Evolutionary conservation across 1,140 invertebrate genomes (phyloP).

Genomic region (Drosophila paulistorum): DNA sequence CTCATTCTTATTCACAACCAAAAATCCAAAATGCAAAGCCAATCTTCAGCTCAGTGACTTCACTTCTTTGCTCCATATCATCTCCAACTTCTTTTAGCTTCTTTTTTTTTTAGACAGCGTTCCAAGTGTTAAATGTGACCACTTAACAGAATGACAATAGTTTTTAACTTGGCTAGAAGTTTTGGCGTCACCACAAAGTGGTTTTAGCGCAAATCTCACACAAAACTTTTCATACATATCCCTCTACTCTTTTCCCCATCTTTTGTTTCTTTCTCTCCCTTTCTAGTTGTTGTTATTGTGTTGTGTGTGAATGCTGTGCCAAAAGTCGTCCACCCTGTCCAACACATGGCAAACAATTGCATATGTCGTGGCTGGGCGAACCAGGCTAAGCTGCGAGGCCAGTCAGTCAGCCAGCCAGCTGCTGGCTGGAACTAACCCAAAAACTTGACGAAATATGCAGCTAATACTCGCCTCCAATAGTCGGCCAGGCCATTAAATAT

Average conservation of each 20-base stretch:
- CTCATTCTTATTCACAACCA: slow-evolving; percentile 7
- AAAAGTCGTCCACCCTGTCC: slow-evolving; percentile 44
- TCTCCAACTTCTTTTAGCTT: not conserved
- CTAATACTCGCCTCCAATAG: slow-evolving; percentile 62
- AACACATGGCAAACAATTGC: slow-evolving; percentile 45
- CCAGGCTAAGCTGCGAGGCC: not conserved
- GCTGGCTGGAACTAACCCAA: slow-evolving; percentile 65
- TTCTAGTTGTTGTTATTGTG: slow-evolving; percentile 23
- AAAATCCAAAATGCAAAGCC: slow-evolving; percentile 5
- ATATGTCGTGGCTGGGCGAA: slow-evolving; percentile 49
- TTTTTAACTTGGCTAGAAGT: slow-evolving; percentile 82
- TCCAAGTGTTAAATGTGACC: slow-evolving; percentile 81
- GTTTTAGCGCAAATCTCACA: slow-evolving; percentile 73
- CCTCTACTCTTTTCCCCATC: not conserved
- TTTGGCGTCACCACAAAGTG: slow-evolving; percentile 81
- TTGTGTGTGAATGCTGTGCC: slow-evolving; percentile 45
- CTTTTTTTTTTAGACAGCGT: slow-evolving; percentile 45
- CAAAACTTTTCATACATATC: slow-evolving; percentile 59
- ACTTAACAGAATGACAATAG: slow-evolving; percentile 82
- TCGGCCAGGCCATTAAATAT: slow-evolving; percentile 61
- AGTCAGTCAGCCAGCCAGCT: slow-evolving; percentile 33
- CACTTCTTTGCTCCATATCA: not conserved
- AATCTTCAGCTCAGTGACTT: not conserved
- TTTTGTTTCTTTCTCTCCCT: slow-evolving; percentile 10
- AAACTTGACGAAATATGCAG: slow-evolving; percentile 75